Conservation (phyloP, 2,113 vertebrate genomes). For the Copsychus sechellarum region DNA sequence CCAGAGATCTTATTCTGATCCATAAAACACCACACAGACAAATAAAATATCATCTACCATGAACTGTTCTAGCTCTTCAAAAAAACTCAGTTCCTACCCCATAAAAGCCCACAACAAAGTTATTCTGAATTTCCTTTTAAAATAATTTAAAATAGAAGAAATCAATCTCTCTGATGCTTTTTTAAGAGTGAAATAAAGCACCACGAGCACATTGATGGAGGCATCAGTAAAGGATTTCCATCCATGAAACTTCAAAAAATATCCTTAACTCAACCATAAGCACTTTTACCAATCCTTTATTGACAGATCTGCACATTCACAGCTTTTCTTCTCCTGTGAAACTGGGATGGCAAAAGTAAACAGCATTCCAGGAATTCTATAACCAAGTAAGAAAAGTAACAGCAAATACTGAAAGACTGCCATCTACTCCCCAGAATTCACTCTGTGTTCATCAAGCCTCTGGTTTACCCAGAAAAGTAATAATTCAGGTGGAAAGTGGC, state of each 20-base stretch:
- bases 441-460: not conserved
- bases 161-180: not conserved
- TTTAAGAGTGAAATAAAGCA: not conserved
- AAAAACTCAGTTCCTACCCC: not conserved
- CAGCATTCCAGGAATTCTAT: not conserved
- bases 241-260: not conserved
- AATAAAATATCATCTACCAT: not conserved
- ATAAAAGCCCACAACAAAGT: not conserved
- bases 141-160: not conserved
- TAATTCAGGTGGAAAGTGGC: not conserved
- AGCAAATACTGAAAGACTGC: not conserved
- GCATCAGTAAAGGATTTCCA: not conserved
- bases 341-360: not conserved
- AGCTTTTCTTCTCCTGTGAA: not conserved
- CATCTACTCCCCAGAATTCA: not conserved
- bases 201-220: not conserved
- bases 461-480: not conserved
- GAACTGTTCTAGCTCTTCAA: not conserved
- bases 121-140: not conserved
- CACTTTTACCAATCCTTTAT: not conserved
- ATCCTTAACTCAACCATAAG: rapidly evolving
- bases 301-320: not conserved
- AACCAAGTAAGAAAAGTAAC: not conserved
- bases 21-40: not conserved
- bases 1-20: not conserved